Evolutionary conservation across 2,797 vertebrate species (phyloP), one percentile per base, ranked within the genome.

Genomic region (Lerista edwardsae): DNA sequence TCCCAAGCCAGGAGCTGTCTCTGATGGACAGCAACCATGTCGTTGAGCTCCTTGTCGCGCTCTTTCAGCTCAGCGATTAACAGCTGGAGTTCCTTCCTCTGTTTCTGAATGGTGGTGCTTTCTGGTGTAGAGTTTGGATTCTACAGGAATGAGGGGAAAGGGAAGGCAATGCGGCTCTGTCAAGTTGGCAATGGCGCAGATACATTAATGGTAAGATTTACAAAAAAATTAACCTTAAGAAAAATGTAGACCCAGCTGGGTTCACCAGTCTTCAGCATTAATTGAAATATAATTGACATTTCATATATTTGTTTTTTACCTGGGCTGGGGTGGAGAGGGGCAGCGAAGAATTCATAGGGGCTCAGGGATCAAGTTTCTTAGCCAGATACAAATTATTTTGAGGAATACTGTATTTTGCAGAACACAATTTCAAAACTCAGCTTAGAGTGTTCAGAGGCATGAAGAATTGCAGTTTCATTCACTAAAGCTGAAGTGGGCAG

Each of bases 21-120:
- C 41, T 96, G 97, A 82, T 98, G 97, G 34, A 97, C 95, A 0
- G 95, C 92, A 1, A 97, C 96, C 97, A 97, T 97, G 2, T 93
- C 93, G 90, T 97, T 97, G 75, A 98, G 97, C 84, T 98, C 98
- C 83, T 87, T 88, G 57, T 98, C 98, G 0, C 97, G 93, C 80
- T 98, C 97, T 90, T 97, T 97, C 83, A 98, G 93, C 81, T 98
- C 97, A 1, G 95, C 91, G 62, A 98, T 95, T 83, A 98, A 95
- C 84, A 97, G 91, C 94, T 97, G 97, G 11, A 98, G 96, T 87
- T 98, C 98, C 83, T 91, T 96, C 85, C 97, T 95, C 89, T 98
- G 97, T 67, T 95, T 97, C 94, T 96, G 96, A 68, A 97, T 91
- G 64, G 95, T 97, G 89, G 88, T 92, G 88, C 83, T 84, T 75